Base-by-base conservation (phyloP, 2,113 vertebrate species). In the Ciconia maguari region DNA sequence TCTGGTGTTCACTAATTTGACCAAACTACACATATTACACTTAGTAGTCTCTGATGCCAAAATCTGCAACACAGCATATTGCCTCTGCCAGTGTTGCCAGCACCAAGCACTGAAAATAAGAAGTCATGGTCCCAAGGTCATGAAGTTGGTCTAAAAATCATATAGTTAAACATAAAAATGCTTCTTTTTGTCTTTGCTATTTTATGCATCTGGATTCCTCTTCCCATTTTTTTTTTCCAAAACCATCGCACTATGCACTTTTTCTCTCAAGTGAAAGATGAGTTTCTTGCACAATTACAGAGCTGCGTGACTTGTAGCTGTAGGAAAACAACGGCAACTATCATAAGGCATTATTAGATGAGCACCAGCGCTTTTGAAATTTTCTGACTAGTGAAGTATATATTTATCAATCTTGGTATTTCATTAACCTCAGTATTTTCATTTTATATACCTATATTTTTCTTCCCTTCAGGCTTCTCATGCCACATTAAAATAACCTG, bases 401-500 rank as follows among this genome's bases (percentile, higher is more conserved):
- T 62, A 71, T 94, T 87, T 93, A 52, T 34, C 27, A 44, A 41
- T 82, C 21, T 44, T 57, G 41, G 36, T 58, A 81, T 71, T 78
- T 34, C 29, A 76, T 76, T 91, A 91, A 85, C 25, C 34, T 75
- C 54, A 42, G 32, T 82, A 51, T 91, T 94, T 93, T 91, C 16
- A 77, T 91, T 76, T 76, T 68, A 54, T 69, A 48, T 52, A 70
- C 13, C 42, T 87, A 6, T 87, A 69, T 68, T 88, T 90, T 92
- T 71, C 64, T 78, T 87, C 61, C 46, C 72, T 98, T 95, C 89
- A 87, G 85, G 93, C 92, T 96, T 97, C 82, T 97, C 90, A 90
- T 97, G 94, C 96, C 92, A 93, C 83, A 94, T 96, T 97, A 96
- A 97, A 98, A 95, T 94, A 97, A 84, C 85, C 64, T 64, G 95